phyloP scores from a whole-genome alignment of 92 coral and sea anemone species.

The Palythoa grandis region DNA sequence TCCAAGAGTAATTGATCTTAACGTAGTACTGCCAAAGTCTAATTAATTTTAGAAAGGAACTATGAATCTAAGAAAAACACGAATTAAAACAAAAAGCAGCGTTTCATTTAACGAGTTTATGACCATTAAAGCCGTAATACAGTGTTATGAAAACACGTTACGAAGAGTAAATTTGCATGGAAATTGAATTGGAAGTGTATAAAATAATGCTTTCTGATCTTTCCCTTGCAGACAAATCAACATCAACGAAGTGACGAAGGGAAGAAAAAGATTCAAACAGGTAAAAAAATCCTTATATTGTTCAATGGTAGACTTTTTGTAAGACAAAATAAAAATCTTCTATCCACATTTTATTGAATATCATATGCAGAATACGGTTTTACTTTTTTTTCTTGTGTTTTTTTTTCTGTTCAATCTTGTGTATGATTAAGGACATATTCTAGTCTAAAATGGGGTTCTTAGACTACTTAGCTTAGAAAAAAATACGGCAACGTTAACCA shows the following conservation, averaged over 20 bases:
- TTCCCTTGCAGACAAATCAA: neutral
- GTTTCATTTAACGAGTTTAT: conserved; percentile 28
- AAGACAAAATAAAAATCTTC: too few species aligned
- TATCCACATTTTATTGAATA: too few species aligned
- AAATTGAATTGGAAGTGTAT: conserved; percentile 18
- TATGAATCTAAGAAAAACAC: conserved; percentile 10
- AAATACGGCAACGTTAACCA: too few species aligned
- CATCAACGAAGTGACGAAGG: neutral
- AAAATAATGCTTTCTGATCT: neutral
- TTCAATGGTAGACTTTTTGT: too few species aligned
- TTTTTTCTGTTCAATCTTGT: too few species aligned
- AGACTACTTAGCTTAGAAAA: too few species aligned
- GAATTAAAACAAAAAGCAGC: conserved; percentile 4
- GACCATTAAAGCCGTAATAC: conserved; percentile 29
- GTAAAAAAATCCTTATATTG: too few species aligned
- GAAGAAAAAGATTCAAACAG: too few species aligned
- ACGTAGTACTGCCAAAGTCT: conserved; percentile 4
- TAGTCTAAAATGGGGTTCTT: too few species aligned
- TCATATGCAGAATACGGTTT: too few species aligned
- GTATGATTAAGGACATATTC: too few species aligned
- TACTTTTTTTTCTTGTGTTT: too few species aligned
- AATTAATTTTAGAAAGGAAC: conserved; percentile 37
- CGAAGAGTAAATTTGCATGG: conserved; percentile 30
- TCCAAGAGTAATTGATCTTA: conserved; percentile 1
- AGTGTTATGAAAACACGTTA: conserved; percentile 38